phyloP scores from a whole-genome alignment of 2,113 vertebrate genomes.

The Nycticorax nycticorax region DNA sequence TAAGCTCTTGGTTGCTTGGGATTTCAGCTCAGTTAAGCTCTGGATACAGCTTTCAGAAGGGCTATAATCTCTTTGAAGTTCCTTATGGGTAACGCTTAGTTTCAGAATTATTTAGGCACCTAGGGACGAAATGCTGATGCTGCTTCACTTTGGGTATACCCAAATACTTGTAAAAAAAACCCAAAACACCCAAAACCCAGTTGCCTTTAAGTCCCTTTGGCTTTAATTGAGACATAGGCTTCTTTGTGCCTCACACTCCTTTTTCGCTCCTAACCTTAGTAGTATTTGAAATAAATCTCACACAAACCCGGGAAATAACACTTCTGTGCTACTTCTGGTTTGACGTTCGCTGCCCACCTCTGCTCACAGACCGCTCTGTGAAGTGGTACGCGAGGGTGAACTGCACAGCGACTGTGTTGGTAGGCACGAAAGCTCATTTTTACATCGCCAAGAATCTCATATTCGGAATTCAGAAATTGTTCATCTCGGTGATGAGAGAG shows the following conservation, averaged over 20 bases:
- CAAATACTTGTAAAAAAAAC: background rate
- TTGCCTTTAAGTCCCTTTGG: background rate
- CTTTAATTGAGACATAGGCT: background rate
- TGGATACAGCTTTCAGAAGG: slow-evolving; percentile 3
- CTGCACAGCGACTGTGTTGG: background rate
- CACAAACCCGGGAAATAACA: background rate
- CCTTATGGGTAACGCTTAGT: background rate
- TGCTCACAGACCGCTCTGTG: background rate
- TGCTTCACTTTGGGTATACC: background rate
- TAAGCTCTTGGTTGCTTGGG: background rate
- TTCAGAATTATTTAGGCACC: background rate
- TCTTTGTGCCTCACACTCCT: background rate
- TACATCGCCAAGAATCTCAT: background rate
- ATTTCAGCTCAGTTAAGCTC: slow-evolving; percentile 9
- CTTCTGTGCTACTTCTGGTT: background rate
- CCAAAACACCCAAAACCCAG: background rate
- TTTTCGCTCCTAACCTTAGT: background rate
- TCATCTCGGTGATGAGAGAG: background rate
- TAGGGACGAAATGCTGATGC: background rate
- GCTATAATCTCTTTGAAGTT: background rate
- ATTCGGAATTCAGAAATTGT: slow-evolving; percentile 35
- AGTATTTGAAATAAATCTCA: background rate
- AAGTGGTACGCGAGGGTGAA: background rate
- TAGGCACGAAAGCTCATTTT: background rate
- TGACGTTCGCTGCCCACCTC: background rate